Conservation (phyloP, 2,797 vertebrate species). For the Echiichthys vipera region DNA sequence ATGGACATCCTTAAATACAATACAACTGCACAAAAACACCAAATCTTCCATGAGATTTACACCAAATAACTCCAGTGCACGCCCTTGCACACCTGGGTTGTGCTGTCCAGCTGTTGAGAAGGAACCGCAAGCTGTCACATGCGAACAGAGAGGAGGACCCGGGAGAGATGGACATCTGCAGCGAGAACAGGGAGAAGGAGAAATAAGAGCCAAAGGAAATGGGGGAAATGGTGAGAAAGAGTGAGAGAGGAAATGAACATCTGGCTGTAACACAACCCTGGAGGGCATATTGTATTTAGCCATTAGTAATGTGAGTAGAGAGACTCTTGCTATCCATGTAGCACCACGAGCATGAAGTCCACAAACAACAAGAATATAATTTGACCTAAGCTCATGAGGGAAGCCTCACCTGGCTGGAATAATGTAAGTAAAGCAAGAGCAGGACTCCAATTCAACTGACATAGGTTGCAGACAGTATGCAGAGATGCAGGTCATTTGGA, state of each 20-base stretch:
- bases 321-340: constrained; percentile 3
- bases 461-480: not conserved
- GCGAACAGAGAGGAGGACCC: constrained; percentile 37
- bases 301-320: constrained; percentile 45
- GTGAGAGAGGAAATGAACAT: constrained; percentile 53
- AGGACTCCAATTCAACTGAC: not conserved
- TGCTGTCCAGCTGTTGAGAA: constrained; percentile 43
- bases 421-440: not conserved
- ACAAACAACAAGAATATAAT: constrained; percentile 5
- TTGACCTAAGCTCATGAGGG: not conserved
- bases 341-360: constrained; percentile 1
- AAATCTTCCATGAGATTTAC: not conserved
- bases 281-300: constrained; percentile 44
- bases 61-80: not conserved
- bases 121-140: constrained; percentile 46
- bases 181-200: constrained; percentile 23
- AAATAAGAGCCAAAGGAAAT: constrained; percentile 26
- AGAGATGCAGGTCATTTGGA: no score
- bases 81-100: constrained; percentile 26
- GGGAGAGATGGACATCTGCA: constrained; percentile 70
- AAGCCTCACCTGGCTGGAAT: not conserved
- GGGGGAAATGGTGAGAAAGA: constrained; percentile 32
- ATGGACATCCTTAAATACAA: not conserved
- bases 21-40: not conserved
- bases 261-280: constrained; percentile 57